A percentile compares a stretch with the other conserved stretches of the same genome.
Conservation (phyloP, 2,888 invertebrate species). For the Oligia strigilis region DNA sequence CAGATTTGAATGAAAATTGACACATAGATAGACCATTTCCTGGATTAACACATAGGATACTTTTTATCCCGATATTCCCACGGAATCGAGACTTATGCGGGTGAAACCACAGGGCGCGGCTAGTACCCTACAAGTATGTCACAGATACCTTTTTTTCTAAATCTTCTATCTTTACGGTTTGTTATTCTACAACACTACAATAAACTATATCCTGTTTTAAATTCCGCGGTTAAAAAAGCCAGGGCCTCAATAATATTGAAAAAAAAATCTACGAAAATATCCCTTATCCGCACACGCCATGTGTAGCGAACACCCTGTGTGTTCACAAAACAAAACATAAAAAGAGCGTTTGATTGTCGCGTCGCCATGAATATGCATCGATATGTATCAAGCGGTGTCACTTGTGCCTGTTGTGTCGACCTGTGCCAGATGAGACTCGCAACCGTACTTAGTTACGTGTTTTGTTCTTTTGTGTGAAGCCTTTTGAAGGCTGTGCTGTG, state of each 20-base stretch:
- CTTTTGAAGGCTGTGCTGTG: conserved; percentile 2
- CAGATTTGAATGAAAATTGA: too few relatives aligned
- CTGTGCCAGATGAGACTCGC: conserved; percentile 51
- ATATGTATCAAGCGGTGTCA: conserved; percentile 74
- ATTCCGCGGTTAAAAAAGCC: background rate
- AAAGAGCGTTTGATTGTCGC: conserved; percentile 78
- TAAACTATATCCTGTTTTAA: background rate
- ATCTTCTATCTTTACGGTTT: too few relatives aligned
- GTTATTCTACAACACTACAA: background rate
- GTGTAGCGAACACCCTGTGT: conserved; percentile 46
- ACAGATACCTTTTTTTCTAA: background rate
- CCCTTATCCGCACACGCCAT: conserved; percentile 39
- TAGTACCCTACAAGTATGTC: background rate
- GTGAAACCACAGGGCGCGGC: too few relatives aligned
- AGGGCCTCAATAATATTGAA: rapidly evolving
- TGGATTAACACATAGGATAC: too few relatives aligned
- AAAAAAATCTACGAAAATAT: background rate
- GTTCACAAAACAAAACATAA: conserved; percentile 69
- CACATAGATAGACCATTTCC: too few relatives aligned
- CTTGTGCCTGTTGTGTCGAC: conserved; percentile 47
- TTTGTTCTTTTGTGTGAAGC: conserved; percentile 15
- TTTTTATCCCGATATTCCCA: too few relatives aligned
- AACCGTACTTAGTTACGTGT: conserved; percentile 37
- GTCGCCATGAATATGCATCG: conserved; percentile 81
- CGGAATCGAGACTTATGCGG: too few relatives aligned